Evolutionary conservation across 92 coral and sea anemone genomes (phyloP).

Genomic region (Nematostella vectensis): DNA sequence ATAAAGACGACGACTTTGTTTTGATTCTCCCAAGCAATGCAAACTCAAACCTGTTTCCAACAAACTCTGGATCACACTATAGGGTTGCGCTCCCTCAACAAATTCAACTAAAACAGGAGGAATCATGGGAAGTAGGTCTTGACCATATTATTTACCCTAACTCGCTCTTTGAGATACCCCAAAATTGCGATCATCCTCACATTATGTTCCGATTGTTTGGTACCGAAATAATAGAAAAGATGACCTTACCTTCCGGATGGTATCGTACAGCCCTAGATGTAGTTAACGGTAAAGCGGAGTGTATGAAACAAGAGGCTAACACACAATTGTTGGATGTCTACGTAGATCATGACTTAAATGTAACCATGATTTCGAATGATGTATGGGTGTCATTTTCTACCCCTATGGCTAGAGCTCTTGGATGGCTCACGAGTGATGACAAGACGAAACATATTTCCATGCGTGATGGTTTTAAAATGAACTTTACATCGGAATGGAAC

Average conservation of each 20-base stretch:
- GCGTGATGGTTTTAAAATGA: background rate
- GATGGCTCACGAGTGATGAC: background rate
- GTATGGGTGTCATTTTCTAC: background rate
- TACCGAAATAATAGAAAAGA: background rate
- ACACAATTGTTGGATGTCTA: background rate
- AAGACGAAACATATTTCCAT: background rate
- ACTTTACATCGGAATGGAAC: background rate
- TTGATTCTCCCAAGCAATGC: background rate
- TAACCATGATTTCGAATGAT: background rate
- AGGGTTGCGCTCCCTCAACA: conserved; percentile 5
- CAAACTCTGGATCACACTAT: background rate
- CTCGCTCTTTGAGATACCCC: background rate
- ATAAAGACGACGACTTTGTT: background rate
- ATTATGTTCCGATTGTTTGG: background rate
- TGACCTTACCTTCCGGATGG: conserved; percentile 2
- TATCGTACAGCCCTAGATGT: conserved; percentile 8
- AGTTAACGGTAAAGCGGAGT: background rate
- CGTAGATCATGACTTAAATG: background rate
- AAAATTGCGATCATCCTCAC: background rate
- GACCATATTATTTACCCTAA: background rate
- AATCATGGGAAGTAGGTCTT: conserved; percentile 16
- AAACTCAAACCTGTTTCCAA: conserved; percentile 7
- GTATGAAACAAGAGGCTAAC: background rate
- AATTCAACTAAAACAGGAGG: conserved; percentile 11
- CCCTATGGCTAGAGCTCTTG: background rate